Evolutionary conservation across 2,113 vertebrate genomes (phyloP), one percentile per base, ranked within the genome.

Genomic region (Scomber scombrus): DNA sequence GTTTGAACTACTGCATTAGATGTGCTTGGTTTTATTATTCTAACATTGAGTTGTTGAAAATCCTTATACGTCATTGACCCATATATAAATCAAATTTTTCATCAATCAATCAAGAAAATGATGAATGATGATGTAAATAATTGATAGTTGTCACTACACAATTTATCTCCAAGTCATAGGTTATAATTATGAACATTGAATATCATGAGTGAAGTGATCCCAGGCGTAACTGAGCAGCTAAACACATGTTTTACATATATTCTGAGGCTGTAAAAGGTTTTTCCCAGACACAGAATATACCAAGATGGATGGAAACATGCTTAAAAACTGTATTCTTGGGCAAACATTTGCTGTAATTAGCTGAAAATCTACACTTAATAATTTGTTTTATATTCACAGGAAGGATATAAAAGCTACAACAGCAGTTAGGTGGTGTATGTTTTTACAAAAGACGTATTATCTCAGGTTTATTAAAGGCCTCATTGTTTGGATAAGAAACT

Each of bases 401-500:
- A 63, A 81, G 78, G 23, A 75, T 73, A 73, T 80, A 71, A 87
- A 88, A 84, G 2, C 64, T 58, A 2, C 15, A 69, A 60, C 31
- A 6, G 9, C 18, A 21, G 66, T 75, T 49, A 43, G 61, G 23
- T 52, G 7, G 26, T n/a, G 34, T 56, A 55, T 31, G 60, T 19
- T 56, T 74, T 74, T 15, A 72, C 31, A 75, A 73, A 80, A 62
- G 61, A 18, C 34, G 47, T 52, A 80, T 80, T 69, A 71, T 85
- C 62, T 75, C 8, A 31, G 52, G 60, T 64, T 73, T 84, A 80
- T 87, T 67, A 89, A 80, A 85, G 78, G 77, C 49, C 49, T 83
- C 77, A 65, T 89, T 90, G 88, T 93, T 87, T 29, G 56, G 67
- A 82, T 71, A 43, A 72, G 77, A 80, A 84, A 72, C 47, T 78